Base-by-base conservation (phyloP, 2,113 vertebrate species). In the Todiramphus saurophagus region DNA sequence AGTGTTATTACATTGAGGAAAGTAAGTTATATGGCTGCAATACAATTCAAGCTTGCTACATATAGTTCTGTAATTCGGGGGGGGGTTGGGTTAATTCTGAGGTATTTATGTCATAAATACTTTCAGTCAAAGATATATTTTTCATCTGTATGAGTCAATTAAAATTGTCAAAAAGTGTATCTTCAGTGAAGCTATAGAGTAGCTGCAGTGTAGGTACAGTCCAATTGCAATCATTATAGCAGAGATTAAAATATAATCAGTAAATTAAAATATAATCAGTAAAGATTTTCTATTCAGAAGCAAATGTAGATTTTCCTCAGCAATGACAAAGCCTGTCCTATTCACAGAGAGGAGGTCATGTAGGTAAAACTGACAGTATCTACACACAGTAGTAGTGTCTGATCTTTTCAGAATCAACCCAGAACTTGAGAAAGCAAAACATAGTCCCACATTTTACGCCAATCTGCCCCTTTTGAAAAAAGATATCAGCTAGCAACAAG, bases 331-430 rank as follows among this genome's bases (percentile, higher is more conserved):
- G 55, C 39, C 30, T 62, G 18, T n/a, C 75, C 27, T 58, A 43
- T 58, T 92, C 51, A 93, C 73, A 64, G 88, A 82, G 31, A 95
- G 76, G 94, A 94, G 78, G 76, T 92, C 24, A 48, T 44, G 41
- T 81, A 50, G 77, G 89, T n/a, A 82, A 92, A 92, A 60, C 33
- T 94, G 87, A 91, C 60, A 95, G 84, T 66, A 84, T 33, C 18
- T 73, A 48, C 48, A 53, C 44, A 56, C 41, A 51, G 33, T 62
- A 79, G 83, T 50, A 90, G 46, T n/a, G 46, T 73, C 33, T 69
- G 55, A 77, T 50, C 25, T 58, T 93, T 87, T 46, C 72, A 87
- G 86, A 96, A 75, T 81, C 70, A 86, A 82, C 62, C 82, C 77
- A 94, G 31, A 79, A 31, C 82, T 75, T 89, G 51, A 5, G 1